Percentiles rank a stretch among this genome's conserved stretches.
Conservation (phyloP, 1,140 invertebrate species). For the Cherax destructor region DNA sequence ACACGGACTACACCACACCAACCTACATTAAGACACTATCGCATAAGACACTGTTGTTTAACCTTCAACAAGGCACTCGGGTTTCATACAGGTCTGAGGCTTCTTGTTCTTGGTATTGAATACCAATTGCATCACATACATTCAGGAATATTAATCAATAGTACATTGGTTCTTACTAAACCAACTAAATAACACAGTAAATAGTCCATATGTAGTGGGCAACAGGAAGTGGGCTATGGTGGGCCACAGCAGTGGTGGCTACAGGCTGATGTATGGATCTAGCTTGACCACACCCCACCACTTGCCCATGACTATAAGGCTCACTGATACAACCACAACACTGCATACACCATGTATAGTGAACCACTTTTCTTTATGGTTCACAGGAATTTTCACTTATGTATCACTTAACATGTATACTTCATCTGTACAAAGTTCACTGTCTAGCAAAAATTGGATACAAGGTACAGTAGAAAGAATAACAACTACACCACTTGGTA, state of each 20-base stretch:
- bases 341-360: constrained; percentile 21
- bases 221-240: constrained; percentile 8
- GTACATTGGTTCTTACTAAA: constrained; percentile 30
- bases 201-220: constrained; percentile 19
- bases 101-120: constrained; percentile 46
- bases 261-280: not conserved
- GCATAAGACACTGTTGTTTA: constrained; percentile 59
- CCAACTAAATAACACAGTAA: constrained; percentile 43
- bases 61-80: constrained; percentile 65
- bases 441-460: constrained; percentile 42
- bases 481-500: constrained; percentile 67
- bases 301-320: constrained; percentile 52
- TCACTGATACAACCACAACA: constrained; percentile 51
- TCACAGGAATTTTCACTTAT: constrained; percentile 17
- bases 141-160: constrained; percentile 46
- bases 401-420: constrained; percentile 1
- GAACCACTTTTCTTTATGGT: constrained; percentile 7
- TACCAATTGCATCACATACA: constrained; percentile 60
- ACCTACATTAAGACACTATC: constrained; percentile 53
- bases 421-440: constrained; percentile 27
- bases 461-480: constrained; percentile 58
- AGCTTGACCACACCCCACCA: constrained; percentile 11
- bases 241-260: not conserved
- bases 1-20: constrained; percentile 45
- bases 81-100: constrained; percentile 50